These are phyloP conservation scores for Odontamblyopus lacepedii DNA, from an alignment of 2,797 vertebrate genomes.

Conservation along the genomic window DNA sequence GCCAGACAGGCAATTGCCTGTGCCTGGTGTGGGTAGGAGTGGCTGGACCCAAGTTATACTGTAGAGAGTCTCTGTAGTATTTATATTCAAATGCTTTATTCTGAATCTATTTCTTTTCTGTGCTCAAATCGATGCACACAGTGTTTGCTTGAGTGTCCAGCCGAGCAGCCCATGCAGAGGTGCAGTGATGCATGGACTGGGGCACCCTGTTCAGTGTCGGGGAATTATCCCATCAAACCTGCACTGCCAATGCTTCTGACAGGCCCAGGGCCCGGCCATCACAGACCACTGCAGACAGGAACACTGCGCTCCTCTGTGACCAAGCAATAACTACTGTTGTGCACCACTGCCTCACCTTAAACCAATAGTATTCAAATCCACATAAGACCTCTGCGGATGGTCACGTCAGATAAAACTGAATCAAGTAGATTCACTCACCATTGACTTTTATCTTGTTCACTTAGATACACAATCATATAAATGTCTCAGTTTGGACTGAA, in stretches of 20 bases:
- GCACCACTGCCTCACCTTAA: slow-evolving; percentile 59
- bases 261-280: slow-evolving; percentile 47
- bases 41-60: not conserved
- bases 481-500: not conserved
- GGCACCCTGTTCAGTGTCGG: slow-evolving; percentile 56
- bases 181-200: slow-evolving; percentile 57
- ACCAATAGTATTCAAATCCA: slow-evolving; percentile 52
- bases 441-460: slow-evolving; percentile 21
- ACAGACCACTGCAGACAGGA: slow-evolving; percentile 45
- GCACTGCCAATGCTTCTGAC: slow-evolving; percentile 57
- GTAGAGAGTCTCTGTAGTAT: not conserved
- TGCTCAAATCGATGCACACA: slow-evolving; percentile 39
- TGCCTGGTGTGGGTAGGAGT: no score
- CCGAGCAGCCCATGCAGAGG: slow-evolving; percentile 37
- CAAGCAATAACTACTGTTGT: slow-evolving; percentile 57
- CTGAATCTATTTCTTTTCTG: slow-evolving; percentile 11
- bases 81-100: slow-evolving; percentile 31
- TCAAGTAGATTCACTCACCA: slow-evolving; percentile 23
- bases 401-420: slow-evolving; percentile 40
- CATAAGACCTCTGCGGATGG: slow-evolving; percentile 45
- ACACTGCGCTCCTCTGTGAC: slow-evolving; percentile 50
- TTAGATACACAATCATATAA: slow-evolving; percentile 14
- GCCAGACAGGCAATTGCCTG: no score
- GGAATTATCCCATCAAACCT: slow-evolving; percentile 72
- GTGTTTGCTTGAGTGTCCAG: slow-evolving; percentile 35